These are phyloP conservation scores for Holothuria scabra DNA, from an alignment of 53 echinoderm and acorn worm genomes.

Conservation along the genomic window DNA sequence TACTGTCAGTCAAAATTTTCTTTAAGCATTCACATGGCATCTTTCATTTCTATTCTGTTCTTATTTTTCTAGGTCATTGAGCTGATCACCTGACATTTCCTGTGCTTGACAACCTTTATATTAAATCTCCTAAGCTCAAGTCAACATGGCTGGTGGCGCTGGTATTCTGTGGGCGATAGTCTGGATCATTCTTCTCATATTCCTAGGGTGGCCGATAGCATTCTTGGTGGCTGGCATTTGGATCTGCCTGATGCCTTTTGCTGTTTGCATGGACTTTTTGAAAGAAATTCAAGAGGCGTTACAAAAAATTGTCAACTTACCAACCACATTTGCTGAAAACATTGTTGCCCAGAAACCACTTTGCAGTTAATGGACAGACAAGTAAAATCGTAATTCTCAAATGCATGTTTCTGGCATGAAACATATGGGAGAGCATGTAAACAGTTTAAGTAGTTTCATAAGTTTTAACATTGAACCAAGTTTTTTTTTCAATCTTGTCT, in stretches of 20 bases:
- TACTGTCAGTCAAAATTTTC: too few species aligned
- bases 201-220: conserved; percentile 96
- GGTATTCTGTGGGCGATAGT: conserved; percentile 92
- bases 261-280: conserved; percentile 88
- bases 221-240: conserved; percentile 89
- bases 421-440: background rate
- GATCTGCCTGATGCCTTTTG: conserved; percentile 95
- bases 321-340: conserved; percentile 81
- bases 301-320: conserved; percentile 86
- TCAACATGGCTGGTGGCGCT: conserved; percentile 69
- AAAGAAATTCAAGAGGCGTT: conserved; percentile 90
- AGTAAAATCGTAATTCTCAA: background rate
- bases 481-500: too few species aligned
- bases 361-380: conserved; percentile 51
- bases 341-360: conserved; percentile 94
- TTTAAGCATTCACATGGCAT: too few species aligned
- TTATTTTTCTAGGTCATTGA: too few species aligned
- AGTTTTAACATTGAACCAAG: too few species aligned
- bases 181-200: conserved; percentile 86
- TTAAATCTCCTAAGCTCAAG: too few species aligned
- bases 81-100: too few species aligned
- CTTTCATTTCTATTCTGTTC: too few species aligned
- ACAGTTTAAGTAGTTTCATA: too few species aligned
- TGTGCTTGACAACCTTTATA: too few species aligned
- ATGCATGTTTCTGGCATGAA: background rate